These are phyloP conservation scores for Scaptomyza caliginosa DNA, from an alignment of 2,888 invertebrate species.

Conservation along the genomic window DNA sequence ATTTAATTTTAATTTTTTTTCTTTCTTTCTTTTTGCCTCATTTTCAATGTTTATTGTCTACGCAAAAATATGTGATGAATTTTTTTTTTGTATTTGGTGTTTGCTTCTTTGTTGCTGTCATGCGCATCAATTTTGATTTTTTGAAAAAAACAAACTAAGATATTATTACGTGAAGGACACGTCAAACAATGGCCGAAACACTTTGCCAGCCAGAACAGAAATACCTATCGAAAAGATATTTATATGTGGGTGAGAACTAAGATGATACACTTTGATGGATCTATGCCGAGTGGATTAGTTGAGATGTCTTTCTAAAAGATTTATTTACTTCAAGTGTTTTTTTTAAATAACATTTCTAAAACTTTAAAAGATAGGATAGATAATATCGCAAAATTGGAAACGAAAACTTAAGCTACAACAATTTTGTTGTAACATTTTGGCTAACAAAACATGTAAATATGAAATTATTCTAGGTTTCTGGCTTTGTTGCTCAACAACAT, in stretches of 20 bases:
- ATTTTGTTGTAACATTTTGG: background rate
- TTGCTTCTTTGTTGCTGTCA: constrained; percentile 58
- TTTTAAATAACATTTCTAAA: background rate
- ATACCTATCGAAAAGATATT: constrained; percentile 45
- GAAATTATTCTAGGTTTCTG: too few species aligned
- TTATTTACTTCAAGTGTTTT: background rate
- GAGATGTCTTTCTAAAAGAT: background rate
- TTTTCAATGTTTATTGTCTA: constrained; percentile 67
- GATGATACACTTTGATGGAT: constrained; percentile 32
- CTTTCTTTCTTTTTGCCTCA: constrained; percentile 37
- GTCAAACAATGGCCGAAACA: constrained; percentile 52
- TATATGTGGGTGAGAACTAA: constrained; percentile 60
- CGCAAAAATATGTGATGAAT: constrained; percentile 64
- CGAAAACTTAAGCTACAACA: too few species aligned
- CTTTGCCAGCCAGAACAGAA: constrained; percentile 48
- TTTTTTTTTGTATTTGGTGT: constrained; percentile 27
- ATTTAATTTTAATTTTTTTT: constrained; percentile 65
- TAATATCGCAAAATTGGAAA: background rate
- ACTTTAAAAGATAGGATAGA: background rate
- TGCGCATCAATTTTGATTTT: constrained; percentile 61
- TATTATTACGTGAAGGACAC: constrained; percentile 74
- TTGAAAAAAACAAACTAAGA: constrained; percentile 49
- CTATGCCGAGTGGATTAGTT: background rate
- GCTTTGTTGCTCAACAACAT: background rate
- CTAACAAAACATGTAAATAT: background rate